Conservation (phyloP, 2,888 invertebrate genomes). For the Drosophila crucigera region DNA sequence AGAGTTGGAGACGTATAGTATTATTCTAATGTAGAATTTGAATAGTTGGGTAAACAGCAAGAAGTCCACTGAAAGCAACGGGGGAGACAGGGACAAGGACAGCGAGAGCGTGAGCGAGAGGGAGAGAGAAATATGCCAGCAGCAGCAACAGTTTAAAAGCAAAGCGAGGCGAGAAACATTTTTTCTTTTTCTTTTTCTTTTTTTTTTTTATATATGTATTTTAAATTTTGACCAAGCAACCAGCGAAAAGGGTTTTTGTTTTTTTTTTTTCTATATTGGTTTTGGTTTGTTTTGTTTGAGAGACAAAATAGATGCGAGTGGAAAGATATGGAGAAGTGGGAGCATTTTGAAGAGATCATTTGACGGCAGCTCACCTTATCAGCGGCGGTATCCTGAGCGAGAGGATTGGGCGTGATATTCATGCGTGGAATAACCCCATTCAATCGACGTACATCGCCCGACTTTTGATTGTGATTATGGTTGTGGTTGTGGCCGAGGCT, state of each 20-base stretch:
- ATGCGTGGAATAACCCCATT: slow-evolving; percentile 85
- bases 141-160: slow-evolving; percentile 16
- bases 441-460: slow-evolving; percentile 77
- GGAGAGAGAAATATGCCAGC: slow-evolving; percentile 16
- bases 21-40: not conserved
- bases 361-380: slow-evolving; percentile 80
- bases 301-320: slow-evolving; percentile 15
- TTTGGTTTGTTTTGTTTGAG: not conserved
- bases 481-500: slow-evolving; percentile 5
- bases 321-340: slow-evolving; percentile 25
- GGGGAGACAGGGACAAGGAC: not conserved
- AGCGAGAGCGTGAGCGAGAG: not conserved
- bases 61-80: not conserved
- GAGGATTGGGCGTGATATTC: slow-evolving; percentile 85
- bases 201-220: not conserved
- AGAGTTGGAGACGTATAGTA: not conserved
- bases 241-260: slow-evolving; percentile 67
- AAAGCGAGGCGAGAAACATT: slow-evolving; percentile 45
- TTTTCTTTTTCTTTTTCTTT: not conserved
- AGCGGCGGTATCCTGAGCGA: slow-evolving; percentile 82
- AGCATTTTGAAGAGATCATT: not conserved
- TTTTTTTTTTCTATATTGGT: slow-evolving; percentile 5
- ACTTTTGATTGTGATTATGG: slow-evolving; percentile 40
- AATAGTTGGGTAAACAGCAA: not conserved
- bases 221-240: slow-evolving; percentile 80